A percentile compares a stretch with the other conserved stretches of the same genome.
phyloP scores from a whole-genome alignment of 2,113 vertebrate genomes.

The Pollimyrus isidori region DNA sequence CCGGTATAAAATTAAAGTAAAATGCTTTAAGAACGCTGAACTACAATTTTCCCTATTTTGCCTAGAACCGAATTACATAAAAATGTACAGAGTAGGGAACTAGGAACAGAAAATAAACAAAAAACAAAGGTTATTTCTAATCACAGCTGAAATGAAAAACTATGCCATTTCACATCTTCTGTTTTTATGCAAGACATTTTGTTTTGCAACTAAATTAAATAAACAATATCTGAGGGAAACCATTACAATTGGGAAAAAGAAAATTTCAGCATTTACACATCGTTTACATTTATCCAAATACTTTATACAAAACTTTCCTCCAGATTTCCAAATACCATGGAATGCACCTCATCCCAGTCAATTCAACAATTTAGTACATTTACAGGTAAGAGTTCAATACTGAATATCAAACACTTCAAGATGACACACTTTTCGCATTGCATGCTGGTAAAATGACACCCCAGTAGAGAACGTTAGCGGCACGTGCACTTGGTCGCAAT shows the following conservation, averaged over 20 bases:
- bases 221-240: slow-evolving; percentile 23
- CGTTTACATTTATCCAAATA: slow-evolving; percentile 44
- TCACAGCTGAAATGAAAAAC: slow-evolving; percentile 5
- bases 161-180: not conserved
- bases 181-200: slow-evolving; percentile 17
- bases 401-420: not conserved
- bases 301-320: slow-evolving; percentile 26
- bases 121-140: slow-evolving; percentile 34
- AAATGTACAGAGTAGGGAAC: slow-evolving; percentile 47
- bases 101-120: slow-evolving; percentile 44
- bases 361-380: slow-evolving; percentile 15
- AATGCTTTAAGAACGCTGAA: slow-evolving; percentile 44
- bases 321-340: slow-evolving; percentile 42
- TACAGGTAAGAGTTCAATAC: not conserved
- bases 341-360: slow-evolving; percentile 4
- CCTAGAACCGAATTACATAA: slow-evolving; percentile 59
- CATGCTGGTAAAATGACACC: slow-evolving; percentile 18
- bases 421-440: not conserved
- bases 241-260: slow-evolving; percentile 22
- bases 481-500: slow-evolving; percentile 88
- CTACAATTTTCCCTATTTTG: slow-evolving; percentile 45
- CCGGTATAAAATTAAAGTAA: slow-evolving; percentile 55
- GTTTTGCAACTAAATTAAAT: slow-evolving; percentile 1
- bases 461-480: slow-evolving; percentile 54
- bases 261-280: slow-evolving; percentile 35